Conservation (phyloP, 2,797 vertebrate species). For the Florisuga fusca region DNA sequence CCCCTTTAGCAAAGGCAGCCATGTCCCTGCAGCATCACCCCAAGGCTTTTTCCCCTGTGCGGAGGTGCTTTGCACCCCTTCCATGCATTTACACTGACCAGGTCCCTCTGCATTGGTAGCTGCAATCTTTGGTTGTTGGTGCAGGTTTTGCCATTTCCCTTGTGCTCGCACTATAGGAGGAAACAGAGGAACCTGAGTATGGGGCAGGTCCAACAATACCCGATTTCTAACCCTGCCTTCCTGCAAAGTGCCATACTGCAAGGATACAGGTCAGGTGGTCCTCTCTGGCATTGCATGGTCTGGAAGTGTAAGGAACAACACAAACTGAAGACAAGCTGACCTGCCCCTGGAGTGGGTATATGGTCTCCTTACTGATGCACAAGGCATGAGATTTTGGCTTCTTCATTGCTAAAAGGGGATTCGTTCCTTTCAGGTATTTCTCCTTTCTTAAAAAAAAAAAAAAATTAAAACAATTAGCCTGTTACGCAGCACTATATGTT, state of each 20-base stretch:
- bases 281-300: not conserved
- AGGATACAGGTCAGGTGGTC: not conserved
- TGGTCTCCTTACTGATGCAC: accelerated
- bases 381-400: not conserved
- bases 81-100: accelerated
- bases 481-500: not conserved
- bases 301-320: not conserved
- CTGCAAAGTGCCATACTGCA: accelerated
- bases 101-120: not conserved
- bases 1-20: accelerated
- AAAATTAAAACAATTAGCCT: too few species aligned
- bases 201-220: not conserved
- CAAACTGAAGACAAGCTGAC: not conserved
- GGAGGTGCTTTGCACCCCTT: not conserved
- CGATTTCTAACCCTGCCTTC: not conserved
- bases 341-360: not conserved
- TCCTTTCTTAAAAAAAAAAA: not conserved
- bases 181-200: not conserved
- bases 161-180: not conserved
- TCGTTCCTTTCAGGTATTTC: not conserved
- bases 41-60: not conserved
- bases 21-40: not conserved
- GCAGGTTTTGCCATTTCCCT: not conserved
- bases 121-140: not conserved
- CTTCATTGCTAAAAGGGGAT: accelerated